These are phyloP conservation scores for Sebastes hubbsi DNA, from an alignment of 2,797 vertebrate genomes.

Conservation along the genomic window DNA sequence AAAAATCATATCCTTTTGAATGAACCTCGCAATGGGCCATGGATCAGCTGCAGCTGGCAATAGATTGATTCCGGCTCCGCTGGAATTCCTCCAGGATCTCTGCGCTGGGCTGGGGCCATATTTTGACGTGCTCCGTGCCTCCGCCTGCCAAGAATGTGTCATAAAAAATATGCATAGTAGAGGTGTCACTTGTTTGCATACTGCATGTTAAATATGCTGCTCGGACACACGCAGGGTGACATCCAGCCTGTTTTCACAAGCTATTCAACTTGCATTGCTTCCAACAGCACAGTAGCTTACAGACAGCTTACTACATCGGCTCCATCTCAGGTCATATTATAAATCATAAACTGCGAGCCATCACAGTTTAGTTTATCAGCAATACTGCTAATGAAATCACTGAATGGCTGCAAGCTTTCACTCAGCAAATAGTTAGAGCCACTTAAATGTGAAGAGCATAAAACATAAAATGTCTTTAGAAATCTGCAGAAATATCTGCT, in stretches of 20 bases:
- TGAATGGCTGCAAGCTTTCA: conserved; percentile 4
- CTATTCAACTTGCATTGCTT: not conserved
- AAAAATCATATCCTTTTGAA: not conserved
- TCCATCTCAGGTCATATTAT: not conserved
- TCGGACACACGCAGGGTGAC: conserved; percentile 2
- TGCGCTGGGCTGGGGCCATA: conserved; percentile 6
- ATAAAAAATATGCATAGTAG: conserved; percentile 31
- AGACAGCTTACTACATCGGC: not conserved
- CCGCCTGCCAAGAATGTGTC: conserved; percentile 44
- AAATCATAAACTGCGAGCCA: conserved; percentile 1
- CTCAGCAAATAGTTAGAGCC: not conserved
- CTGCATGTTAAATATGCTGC: conserved; percentile 27
- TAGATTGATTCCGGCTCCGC: conserved; percentile 31
- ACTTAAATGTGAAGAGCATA: not conserved
- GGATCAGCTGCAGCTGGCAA: conserved; percentile 36
- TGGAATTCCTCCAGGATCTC: conserved; percentile 37
- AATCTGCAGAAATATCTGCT: not conserved
- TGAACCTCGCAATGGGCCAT: not conserved
- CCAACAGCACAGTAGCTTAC: too few relatives aligned
- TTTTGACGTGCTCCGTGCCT: conserved; percentile 14
- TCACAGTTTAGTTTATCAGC: conserved; percentile 19
- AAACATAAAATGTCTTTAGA: not conserved
- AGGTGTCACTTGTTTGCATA: conserved; percentile 41
- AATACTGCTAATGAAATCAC: conserved; percentile 12
- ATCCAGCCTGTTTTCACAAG: conserved; percentile 32